A percentile compares a stretch with the other conserved stretches of the same genome.
Evolutionary conservation across 1,140 invertebrate species (phyloP).

Genomic region (Scaptomyza montana): DNA sequence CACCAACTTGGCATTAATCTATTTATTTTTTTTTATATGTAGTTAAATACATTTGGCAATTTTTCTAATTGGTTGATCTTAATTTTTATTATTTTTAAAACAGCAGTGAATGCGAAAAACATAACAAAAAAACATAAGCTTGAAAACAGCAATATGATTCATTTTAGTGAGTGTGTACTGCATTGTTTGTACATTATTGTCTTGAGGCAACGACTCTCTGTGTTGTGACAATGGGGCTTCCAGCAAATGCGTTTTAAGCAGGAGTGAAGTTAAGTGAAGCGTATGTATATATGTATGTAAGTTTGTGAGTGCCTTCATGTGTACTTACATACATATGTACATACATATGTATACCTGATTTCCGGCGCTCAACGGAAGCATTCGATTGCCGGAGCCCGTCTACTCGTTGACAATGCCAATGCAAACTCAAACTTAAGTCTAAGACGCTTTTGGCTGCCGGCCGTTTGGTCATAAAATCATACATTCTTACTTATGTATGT

Average conservation of each 20-base stretch:
- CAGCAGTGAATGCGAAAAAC: background rate
- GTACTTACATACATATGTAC: background rate
- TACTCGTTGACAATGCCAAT: conserved; percentile 26
- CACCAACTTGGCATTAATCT: no score
- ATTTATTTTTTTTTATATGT: no score
- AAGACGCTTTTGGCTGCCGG: background rate
- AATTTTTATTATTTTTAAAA: no score
- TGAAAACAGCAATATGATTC: conserved; percentile 7
- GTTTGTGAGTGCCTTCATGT: conserved; percentile 8
- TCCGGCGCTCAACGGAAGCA: conserved; percentile 76
- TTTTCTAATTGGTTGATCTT: no score
- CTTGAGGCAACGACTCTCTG: conserved; percentile 1
- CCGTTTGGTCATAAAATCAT: conserved; percentile 2
- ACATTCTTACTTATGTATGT: background rate
- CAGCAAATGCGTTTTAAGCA: background rate
- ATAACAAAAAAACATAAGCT: no score
- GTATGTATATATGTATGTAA: no score
- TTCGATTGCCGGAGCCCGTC: conserved; percentile 59
- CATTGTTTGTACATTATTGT: conserved; percentile 25
- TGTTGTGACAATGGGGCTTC: conserved; percentile 43
- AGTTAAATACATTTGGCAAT: no score
- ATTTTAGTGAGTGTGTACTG: conserved; percentile 18
- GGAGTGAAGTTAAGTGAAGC: conserved; percentile 9
- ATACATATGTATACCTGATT: conserved; percentile 67
- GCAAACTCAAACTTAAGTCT: conserved; percentile 10